A percentile compares a stretch with the other conserved stretches of the same genome.
These are phyloP conservation scores for Ariopsis seemanni DNA, from an alignment of 2,113 vertebrate species.

Conservation along the genomic window DNA sequence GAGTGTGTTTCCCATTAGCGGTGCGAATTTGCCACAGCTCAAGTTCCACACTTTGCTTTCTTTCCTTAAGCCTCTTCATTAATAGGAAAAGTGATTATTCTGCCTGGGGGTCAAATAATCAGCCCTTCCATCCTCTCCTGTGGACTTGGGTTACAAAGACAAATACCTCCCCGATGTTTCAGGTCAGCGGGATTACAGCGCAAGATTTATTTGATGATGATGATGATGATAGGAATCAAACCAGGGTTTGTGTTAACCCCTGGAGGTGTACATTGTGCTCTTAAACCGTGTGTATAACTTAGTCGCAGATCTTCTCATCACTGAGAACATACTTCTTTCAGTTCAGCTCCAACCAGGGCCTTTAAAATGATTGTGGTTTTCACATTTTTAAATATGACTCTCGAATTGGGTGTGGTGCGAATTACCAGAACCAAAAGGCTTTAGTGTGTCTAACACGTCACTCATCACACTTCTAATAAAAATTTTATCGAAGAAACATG, in stretches of 20 bases:
- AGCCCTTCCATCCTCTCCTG: constrained; percentile 3
- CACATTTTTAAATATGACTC: background rate
- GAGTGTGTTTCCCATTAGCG: constrained; percentile 35
- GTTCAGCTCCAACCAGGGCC: background rate
- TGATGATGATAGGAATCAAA: background rate
- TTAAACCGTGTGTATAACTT: background rate
- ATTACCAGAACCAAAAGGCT: background rate
- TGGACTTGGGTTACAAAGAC: constrained; percentile 38
- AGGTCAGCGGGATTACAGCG: background rate
- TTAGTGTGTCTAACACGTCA: background rate
- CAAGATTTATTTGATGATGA: background rate
- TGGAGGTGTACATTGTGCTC: background rate
- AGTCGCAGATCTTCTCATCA: background rate
- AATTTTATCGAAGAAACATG: background rate
- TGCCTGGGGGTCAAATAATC: constrained; percentile 29
- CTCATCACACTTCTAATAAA: background rate
- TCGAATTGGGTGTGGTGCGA: background rate
- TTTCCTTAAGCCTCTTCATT: constrained; percentile 31
- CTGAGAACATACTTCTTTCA: background rate
- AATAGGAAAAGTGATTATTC: constrained; percentile 44
- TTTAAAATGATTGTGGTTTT: background rate
- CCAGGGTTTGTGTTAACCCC: background rate
- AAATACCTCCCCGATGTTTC: constrained; percentile 23
- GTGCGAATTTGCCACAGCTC: constrained; percentile 6
- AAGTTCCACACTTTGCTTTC: constrained; percentile 26